Conservation (phyloP, 2,888 invertebrate genomes). For the Thelaira solivaga region DNA sequence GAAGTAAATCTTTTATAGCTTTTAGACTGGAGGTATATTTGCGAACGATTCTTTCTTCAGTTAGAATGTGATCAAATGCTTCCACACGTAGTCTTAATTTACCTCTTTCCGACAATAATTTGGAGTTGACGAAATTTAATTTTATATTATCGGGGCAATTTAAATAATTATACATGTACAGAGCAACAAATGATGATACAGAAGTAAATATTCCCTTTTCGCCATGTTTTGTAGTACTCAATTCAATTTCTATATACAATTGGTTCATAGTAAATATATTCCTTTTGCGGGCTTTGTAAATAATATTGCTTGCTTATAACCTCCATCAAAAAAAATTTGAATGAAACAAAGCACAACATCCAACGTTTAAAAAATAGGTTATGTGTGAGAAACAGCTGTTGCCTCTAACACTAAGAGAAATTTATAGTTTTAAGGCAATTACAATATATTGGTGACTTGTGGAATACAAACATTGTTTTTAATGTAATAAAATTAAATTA, state of each 20-base stretch:
- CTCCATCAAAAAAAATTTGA: too few relatives aligned
- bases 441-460: too few relatives aligned
- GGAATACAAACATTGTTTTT: too few relatives aligned
- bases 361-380: too few relatives aligned
- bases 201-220: conserved; percentile 77
- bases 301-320: too few relatives aligned
- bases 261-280: too few relatives aligned
- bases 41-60: conserved; percentile 72
- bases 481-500: too few relatives aligned
- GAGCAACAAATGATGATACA: conserved; percentile 82
- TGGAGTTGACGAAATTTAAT: conserved; percentile 75
- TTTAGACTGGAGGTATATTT: conserved; percentile 69
- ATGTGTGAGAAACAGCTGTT: too few relatives aligned
- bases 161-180: conserved; percentile 81
- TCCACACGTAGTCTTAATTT: conserved; percentile 69
- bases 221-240: conserved; percentile 68
- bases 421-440: too few relatives aligned
- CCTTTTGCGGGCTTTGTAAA: too few relatives aligned
- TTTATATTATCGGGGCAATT: conserved; percentile 77
- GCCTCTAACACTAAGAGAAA: too few relatives aligned
- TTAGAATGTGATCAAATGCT: conserved; percentile 69
- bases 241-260: conserved; percentile 74
- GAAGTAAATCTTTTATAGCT: conserved; percentile 75
- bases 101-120: conserved; percentile 47
- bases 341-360: too few relatives aligned